Percentiles rank a stretch among this genome's conserved stretches.
phyloP scores from a whole-genome alignment of 2,888 invertebrate genomes.

The Diaprepes abbreviatus region DNA sequence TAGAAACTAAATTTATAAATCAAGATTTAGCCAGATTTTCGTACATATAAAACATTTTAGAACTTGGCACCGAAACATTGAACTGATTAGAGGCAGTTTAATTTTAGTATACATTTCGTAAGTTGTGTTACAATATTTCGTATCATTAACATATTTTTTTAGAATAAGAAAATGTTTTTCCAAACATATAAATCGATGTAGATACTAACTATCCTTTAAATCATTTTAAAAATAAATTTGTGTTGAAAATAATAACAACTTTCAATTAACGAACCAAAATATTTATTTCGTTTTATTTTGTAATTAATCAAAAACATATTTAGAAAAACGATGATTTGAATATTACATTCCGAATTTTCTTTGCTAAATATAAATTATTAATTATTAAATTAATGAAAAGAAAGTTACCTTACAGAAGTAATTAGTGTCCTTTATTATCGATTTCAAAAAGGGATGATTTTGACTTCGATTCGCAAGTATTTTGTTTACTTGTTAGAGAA shows the following conservation, averaged over 20 bases:
- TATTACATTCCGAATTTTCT: too few relatives aligned
- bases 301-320: too few relatives aligned
- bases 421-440: too few relatives aligned
- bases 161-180: not conserved
- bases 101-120: constrained; percentile 2
- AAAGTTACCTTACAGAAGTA: too few relatives aligned
- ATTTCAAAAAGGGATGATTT: too few relatives aligned
- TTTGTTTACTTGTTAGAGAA: too few relatives aligned
- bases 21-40: not conserved
- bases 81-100: not conserved
- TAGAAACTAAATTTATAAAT: not conserved
- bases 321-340: too few relatives aligned
- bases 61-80: not conserved
- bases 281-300: too few relatives aligned
- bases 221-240: constrained; percentile 5
- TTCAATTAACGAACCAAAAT: too few relatives aligned
- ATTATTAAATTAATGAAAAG: too few relatives aligned
- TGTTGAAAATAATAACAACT: not conserved
- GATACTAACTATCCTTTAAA: not conserved
- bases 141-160: constrained; percentile 1
- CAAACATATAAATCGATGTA: not conserved
- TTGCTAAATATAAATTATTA: too few relatives aligned
- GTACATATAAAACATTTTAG: not conserved
- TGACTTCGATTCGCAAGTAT: too few relatives aligned
- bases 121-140: not conserved